phyloP scores from a whole-genome alignment of 2,888 invertebrate species.

The Tyria jacobaeae region DNA sequence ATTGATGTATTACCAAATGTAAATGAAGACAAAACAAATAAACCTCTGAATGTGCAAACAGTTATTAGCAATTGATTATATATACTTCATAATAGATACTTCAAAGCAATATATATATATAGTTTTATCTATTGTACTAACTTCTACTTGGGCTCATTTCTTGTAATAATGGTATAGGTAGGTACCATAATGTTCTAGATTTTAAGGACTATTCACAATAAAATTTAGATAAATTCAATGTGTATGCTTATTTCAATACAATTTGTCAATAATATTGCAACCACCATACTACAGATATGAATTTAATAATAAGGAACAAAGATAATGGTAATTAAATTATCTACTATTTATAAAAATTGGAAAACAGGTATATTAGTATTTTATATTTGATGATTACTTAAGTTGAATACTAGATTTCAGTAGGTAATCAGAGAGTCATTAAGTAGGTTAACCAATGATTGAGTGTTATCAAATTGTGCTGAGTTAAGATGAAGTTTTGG shows the following conservation, averaged over 20 bases:
- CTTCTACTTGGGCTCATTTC: constrained; percentile 51
- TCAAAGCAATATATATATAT: constrained; percentile 17
- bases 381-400: background rate
- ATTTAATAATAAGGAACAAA: background rate
- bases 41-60: constrained; percentile 1
- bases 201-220: constrained; percentile 78
- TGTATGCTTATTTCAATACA: constrained; percentile 68
- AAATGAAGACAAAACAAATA: constrained; percentile 2
- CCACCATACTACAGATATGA: background rate
- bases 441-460: background rate
- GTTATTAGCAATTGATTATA: constrained; percentile 1
- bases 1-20: constrained; percentile 15
- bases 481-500: background rate
- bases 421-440: background rate
- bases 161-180: constrained; percentile 60
- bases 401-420: background rate
- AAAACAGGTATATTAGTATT: background rate
- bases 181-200: constrained; percentile 72
- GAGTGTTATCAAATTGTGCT: background rate
- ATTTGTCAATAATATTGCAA: constrained; percentile 16
- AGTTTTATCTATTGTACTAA: constrained; percentile 35
- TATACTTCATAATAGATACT: constrained; percentile 1
- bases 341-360: background rate
- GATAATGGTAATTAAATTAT: too few relatives aligned
- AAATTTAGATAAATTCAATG: constrained; percentile 67